Evolutionary conservation across 2,888 invertebrate genomes (phyloP), one percentile per base, ranked within the genome.

Genomic region (Spatulosminthurus flaviceps): DNA sequence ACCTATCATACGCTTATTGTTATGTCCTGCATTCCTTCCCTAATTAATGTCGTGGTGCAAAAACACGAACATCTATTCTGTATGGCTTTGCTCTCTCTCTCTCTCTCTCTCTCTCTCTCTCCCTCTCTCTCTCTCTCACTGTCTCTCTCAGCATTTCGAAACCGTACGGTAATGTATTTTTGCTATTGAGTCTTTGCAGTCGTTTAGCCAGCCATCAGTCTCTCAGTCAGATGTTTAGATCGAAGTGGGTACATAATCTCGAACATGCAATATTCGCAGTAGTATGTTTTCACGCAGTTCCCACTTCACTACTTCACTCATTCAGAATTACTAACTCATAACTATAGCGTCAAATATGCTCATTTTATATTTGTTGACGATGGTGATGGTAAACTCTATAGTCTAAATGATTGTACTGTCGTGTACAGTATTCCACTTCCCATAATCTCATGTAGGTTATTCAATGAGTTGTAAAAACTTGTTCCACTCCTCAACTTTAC

Each of bases 11-110:
- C 29, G 1, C n/a, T 69, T 24, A 28, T 4, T 21, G 26, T 21
- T 4, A 66, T 69, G 69, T 69, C 34, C 69, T 66, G 69, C 69
- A 69, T 69, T 69, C 69, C 29, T 69, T 69, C 34, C 69, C 11
- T 69, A 69, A 69, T 69, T 69, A 69, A 69, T 69, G 69, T 69
- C 66, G 24, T 24, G 22, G 24, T 24, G 66, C 0, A 34, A 34
- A 34, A 7, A 34, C 34, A 34, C 34, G 34, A 34, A 34, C 34
- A 9, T 34, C 34, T 34, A 4, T 9, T 34, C 4, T 34, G 34
- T 34, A 34, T 34, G 34, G 9, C 34, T 34, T 34, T 4, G n/a
- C 34, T 34, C 34, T 34, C 34, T 34, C 34, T 34, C 34, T 34
- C 34, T 4, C 34, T 34, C 34, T 34, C 34, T 34, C 34, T 34